Evolutionary conservation across 2,888 invertebrate species (phyloP).

Genomic region (Cylindroiulus punctatus): DNA sequence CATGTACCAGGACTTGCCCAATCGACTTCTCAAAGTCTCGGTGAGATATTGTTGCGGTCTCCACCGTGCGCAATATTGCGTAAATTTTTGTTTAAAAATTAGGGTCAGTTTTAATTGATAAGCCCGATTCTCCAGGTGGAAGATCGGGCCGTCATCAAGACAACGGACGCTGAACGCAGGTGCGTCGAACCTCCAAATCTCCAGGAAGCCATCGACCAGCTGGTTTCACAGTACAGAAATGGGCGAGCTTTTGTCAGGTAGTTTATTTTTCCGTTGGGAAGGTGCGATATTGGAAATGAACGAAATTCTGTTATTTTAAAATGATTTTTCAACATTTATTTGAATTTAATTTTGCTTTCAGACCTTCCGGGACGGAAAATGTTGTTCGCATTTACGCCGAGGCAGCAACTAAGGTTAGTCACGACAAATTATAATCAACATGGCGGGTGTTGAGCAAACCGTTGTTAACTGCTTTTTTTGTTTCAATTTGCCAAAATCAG

Average conservation of each 20-base stretch:
- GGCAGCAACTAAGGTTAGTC: constrained; percentile 74
- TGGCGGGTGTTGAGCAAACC: no score
- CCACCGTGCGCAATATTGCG: not conserved
- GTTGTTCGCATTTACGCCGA: constrained; percentile 96
- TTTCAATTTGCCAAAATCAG: constrained; percentile 60
- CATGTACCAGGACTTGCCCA: constrained; percentile 87
- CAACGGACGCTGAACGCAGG: constrained; percentile 86
- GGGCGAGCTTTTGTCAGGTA: constrained; percentile 88
- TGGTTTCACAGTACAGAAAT: constrained; percentile 75
- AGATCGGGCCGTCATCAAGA: constrained; percentile 86
- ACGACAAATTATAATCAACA: no score
- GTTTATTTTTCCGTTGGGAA: constrained; percentile 56
- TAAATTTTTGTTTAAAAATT: no score
- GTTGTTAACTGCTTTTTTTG: constrained; percentile 1
- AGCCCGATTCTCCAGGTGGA: constrained; percentile 64
- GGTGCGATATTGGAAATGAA: no score
- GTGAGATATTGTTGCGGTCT: constrained; percentile 71
- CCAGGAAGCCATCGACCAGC: constrained; percentile 80
- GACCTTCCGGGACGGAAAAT: constrained; percentile 98
- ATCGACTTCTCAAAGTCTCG: constrained; percentile 85
- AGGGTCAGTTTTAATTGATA: no score
- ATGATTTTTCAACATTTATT: no score
- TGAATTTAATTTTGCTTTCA: constrained; percentile 61
- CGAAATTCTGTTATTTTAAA: no score
- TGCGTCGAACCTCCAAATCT: constrained; percentile 84